Conservation (phyloP, 2,888 invertebrate species). For the Epinotia nisella region DNA sequence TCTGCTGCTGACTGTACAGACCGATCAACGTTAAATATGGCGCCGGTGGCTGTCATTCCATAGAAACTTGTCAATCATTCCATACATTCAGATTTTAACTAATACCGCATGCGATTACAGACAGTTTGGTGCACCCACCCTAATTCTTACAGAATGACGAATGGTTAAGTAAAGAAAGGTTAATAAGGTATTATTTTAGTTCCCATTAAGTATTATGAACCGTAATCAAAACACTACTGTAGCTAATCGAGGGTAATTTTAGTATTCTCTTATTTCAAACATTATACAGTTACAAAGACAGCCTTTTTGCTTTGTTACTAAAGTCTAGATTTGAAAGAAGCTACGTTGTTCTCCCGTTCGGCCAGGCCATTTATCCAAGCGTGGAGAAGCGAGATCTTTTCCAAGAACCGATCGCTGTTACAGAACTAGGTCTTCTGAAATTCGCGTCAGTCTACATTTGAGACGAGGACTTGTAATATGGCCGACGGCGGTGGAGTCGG, state of each 20-base stretch:
- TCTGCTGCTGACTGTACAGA: no score
- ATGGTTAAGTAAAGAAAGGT: conserved; percentile 28
- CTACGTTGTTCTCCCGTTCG: neutral
- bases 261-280: neutral
- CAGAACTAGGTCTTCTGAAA: conserved; percentile 24
- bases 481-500: no score
- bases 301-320: neutral
- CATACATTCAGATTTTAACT: no score
- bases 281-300: neutral
- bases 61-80: no score
- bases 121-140: no score
- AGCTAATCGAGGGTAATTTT: conserved; percentile 20
- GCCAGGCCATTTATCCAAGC: conserved; percentile 20
- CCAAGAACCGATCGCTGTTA: conserved; percentile 5
- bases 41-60: no score
- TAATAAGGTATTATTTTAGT: conserved; percentile 3
- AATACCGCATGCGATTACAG: no score
- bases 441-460: conserved; percentile 14
- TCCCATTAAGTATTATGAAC: conserved; percentile 36
- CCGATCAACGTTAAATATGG: no score
- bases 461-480: neutral
- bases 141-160: neutral
- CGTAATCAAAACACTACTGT: conserved; percentile 24
- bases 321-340: conserved; percentile 1
- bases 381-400: conserved; percentile 34